Conservation (phyloP, 2,113 vertebrate species). For the Lophura nycthemera region DNA sequence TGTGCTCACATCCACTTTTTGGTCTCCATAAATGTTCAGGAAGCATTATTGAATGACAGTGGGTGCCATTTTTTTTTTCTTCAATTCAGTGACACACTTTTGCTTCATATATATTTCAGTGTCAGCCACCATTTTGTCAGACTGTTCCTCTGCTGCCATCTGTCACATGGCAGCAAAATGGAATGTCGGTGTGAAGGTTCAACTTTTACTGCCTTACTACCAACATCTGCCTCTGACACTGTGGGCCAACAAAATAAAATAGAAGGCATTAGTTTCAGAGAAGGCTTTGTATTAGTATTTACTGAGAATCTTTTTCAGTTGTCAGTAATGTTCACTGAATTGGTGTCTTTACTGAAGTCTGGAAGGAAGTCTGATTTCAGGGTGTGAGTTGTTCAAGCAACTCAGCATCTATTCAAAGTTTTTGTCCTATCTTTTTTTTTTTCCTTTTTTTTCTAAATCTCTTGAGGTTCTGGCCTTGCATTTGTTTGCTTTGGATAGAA, state of each 20-base stretch:
- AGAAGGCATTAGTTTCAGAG: neutral
- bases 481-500: neutral
- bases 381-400: neutral
- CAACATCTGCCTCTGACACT: neutral
- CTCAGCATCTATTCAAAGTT: neutral
- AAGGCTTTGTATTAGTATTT: neutral
- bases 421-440: neutral
- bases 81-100: neutral
- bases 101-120: neutral
- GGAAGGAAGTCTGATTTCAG: neutral
- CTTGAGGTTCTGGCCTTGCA: neutral
- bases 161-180: neutral
- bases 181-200: neutral
- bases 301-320: neutral
- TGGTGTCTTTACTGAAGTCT: neutral
- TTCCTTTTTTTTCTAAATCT: accelerated
- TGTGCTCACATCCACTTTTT: neutral
- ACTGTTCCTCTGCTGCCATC: neutral
- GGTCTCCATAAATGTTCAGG: too few relatives aligned
- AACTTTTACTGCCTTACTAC: neutral
- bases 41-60: too few relatives aligned
- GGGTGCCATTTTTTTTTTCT: neutral
- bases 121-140: neutral
- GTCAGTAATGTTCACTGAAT: neutral
- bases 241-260: neutral